Evolutionary conservation across 2,888 invertebrate genomes (phyloP).

Genomic region (Microplitis manilae): DNA sequence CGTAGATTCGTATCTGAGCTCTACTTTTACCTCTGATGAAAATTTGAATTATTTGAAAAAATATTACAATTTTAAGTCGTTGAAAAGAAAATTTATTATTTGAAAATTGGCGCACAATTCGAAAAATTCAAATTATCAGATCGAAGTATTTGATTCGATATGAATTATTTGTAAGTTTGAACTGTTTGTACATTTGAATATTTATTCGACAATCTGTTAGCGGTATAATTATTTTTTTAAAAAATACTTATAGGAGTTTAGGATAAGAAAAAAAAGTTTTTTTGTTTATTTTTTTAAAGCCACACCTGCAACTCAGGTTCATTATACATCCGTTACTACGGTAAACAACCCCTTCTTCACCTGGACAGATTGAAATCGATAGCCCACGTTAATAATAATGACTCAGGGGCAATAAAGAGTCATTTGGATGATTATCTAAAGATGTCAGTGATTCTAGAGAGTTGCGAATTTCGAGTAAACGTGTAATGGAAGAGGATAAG

Average conservation of each 20-base stretch:
- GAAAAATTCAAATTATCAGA: no score
- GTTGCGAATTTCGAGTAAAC: neutral
- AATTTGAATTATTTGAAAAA: no score
- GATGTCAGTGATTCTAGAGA: conserved; percentile 9
- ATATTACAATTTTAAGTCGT: no score
- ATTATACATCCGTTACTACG: conserved; percentile 43
- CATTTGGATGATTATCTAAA: conserved; percentile 9
- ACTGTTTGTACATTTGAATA: no score
- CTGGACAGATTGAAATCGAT: conserved; percentile 45
- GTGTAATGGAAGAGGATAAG: neutral
- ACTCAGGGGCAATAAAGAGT: conserved; percentile 15
- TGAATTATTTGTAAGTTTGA: no score
- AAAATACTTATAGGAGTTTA: neutral
- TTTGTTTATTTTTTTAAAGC: conserved; percentile 16
- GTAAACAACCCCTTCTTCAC: conserved; percentile 48
- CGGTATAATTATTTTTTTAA: no score
- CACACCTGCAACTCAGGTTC: conserved; percentile 33
- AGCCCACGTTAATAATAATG: conserved; percentile 29
- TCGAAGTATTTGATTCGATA: no score
- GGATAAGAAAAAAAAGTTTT: neutral
- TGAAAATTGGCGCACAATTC: no score
- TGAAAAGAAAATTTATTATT: no score
- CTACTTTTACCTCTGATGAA: no score
- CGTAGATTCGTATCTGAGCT: no score
- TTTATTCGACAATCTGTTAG: no score